These are phyloP conservation scores for Zalophus californianus DNA, from an alignment of 2,797 vertebrate species.

Conservation along the genomic window DNA sequence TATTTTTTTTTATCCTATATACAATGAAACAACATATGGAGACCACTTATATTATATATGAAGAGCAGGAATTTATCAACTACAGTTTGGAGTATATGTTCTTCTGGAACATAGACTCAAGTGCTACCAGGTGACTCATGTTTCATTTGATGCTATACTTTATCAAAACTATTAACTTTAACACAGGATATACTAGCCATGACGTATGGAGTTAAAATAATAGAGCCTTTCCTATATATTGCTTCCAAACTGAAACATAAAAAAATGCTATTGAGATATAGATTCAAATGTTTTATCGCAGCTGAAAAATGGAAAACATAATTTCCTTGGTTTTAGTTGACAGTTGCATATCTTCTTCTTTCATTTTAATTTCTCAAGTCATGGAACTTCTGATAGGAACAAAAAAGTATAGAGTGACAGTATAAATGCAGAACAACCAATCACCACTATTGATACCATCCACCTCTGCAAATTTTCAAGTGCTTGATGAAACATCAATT, in stretches of 20 bases:
- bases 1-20: not conserved
- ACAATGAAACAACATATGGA: not conserved
- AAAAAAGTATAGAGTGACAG: not conserved
- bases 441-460: not conserved
- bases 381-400: not conserved
- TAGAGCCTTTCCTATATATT: not conserved
- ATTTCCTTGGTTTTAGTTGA: not conserved
- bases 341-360: not conserved
- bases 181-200: not conserved
- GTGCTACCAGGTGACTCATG: not conserved
- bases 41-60: not conserved
- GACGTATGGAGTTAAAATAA: not conserved
- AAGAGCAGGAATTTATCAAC: not conserved
- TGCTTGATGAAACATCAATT: not conserved
- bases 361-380: not conserved
- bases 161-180: not conserved
- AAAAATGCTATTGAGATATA: not conserved
- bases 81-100: not conserved
- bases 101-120: not conserved
- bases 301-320: not conserved
- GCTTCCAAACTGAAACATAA: not conserved
- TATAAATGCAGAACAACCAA: not conserved
- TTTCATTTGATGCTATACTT: not conserved
- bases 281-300: not conserved
- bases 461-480: not conserved